Evolutionary conservation across 1,140 invertebrate genomes (phyloP).

Genomic region (Ditylenchus dipsaci): DNA sequence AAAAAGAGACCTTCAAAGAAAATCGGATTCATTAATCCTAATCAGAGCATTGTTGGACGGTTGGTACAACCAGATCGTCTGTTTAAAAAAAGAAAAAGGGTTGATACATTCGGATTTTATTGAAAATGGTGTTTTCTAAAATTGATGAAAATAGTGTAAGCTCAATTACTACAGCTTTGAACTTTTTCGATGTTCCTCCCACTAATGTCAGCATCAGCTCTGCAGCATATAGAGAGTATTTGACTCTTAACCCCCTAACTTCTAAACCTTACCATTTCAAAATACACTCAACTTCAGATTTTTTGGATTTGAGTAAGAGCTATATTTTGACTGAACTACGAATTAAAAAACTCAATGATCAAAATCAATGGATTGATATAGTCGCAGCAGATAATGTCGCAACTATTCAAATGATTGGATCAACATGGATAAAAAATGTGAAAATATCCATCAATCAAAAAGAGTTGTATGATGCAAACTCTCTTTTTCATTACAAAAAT

Average conservation of each 20-base stretch:
- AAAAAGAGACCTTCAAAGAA: not conserved
- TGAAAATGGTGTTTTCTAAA: not conserved
- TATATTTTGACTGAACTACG: constrained; percentile 26
- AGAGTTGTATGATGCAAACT: constrained; percentile 27
- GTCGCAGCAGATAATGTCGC: not conserved
- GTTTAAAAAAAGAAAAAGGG: constrained; percentile 7
- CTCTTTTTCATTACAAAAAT: constrained; percentile 12
- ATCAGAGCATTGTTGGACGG: not conserved
- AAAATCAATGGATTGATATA: too few relatives aligned
- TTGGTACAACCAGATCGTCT: not conserved
- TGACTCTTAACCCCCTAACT: constrained; percentile 13
- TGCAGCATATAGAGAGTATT: constrained; percentile 17
- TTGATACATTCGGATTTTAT: not conserved
- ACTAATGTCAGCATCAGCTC: constrained; percentile 25
- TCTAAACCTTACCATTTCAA: constrained; percentile 19
- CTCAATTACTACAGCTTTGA: constrained; percentile 14
- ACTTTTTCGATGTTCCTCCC: constrained; percentile 27
- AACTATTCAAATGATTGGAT: constrained; percentile 25
- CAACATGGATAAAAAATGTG: constrained; percentile 31
- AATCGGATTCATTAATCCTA: too few relatives aligned
- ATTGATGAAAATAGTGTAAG: constrained; percentile 18
- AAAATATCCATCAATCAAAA: constrained; percentile 20
- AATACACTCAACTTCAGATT: constrained; percentile 21
- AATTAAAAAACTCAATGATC: constrained; percentile 5
- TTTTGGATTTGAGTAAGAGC: constrained; percentile 14